Evolutionary conservation across 2,888 invertebrate species (phyloP), one percentile per base, ranked within the genome.

Genomic region (Matsumyia berberina): DNA sequence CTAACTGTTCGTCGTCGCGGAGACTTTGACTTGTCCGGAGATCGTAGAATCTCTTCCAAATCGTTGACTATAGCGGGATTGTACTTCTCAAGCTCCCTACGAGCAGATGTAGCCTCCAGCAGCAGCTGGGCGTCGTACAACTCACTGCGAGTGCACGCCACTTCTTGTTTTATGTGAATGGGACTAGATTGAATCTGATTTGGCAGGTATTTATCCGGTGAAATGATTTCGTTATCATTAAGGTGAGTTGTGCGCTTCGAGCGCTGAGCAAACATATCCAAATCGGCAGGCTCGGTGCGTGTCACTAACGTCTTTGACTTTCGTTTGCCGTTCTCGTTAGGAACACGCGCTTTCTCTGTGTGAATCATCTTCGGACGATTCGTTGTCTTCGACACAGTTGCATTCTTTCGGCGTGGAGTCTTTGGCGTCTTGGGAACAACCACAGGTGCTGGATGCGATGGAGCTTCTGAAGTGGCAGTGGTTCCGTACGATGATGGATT

Each of bases 321-420:
- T 64, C 94, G 94, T 35, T 93, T 93, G 0, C 93, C 93, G 12
- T 93, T 93, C 64, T 93, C 86, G 0, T 93, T 92, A 0, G 93
- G 91, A 1, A 93, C 92, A 37, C 93, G 91, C 57, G 93, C 93
- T 88, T 94, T 95, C 89, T 95, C 95, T 0, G 96, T 96, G 89
- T 96, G 96, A 87, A 96, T 96, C 96, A 96, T 96, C 88, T 94
- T 94, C 3, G 95, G 95, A 33, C 95, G 93, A 0, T 94, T 92
- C 6, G 93, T 92, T 53, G 80, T 83, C 46, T 87, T 87, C 9
- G 73, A 17, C 2, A 87, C 58, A 29, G 86, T 58, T 37, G 66
- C 31, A 15, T 87, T 88, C 24, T 90, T 89, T 74, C 90, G 89
- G 15, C 90, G 90, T 1, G 87, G 83, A 4, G 58, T 77, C 37